Evolutionary conservation across 2,113 vertebrate species (phyloP).

Genomic region (Tylochromis polylepis): DNA sequence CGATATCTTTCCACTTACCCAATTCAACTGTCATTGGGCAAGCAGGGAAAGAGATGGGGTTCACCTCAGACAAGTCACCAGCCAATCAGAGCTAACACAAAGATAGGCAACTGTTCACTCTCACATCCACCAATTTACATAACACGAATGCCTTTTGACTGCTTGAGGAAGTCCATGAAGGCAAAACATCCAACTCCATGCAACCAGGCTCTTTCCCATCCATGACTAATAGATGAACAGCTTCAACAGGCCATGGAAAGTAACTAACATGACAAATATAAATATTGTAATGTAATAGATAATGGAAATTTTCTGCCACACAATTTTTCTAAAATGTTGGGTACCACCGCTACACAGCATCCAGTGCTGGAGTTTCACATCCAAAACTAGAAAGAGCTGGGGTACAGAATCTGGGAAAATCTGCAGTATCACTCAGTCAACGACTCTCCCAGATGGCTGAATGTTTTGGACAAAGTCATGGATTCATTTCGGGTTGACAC

Average conservation of each 20-base stretch:
- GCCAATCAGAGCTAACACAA: background rate
- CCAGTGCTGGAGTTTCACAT: background rate
- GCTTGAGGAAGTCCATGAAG: background rate
- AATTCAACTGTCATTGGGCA: background rate
- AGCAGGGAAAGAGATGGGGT: background rate
- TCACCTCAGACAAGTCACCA: background rate
- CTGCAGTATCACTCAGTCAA: background rate
- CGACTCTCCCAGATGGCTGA: background rate
- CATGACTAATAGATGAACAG: background rate
- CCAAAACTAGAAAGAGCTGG: background rate
- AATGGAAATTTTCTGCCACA: too few relatives aligned
- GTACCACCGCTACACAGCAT: background rate
- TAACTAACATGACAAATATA: background rate
- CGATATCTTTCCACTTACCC: background rate
- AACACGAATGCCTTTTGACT: background rate
- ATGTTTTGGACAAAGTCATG: slow-evolving; percentile 7
- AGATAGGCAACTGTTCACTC: background rate
- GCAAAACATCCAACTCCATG: background rate
- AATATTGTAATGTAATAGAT: background rate
- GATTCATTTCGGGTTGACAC: slow-evolving; percentile 30
- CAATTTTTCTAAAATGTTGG: too few relatives aligned
- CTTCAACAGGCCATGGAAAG: background rate
- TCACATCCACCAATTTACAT: background rate
- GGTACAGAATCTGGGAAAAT: background rate
- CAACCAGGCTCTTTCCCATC: background rate